Evolutionary conservation across 2,113 vertebrate species (phyloP), one percentile per base, ranked within the genome.

Genomic region (Otolemur garnettii): DNA sequence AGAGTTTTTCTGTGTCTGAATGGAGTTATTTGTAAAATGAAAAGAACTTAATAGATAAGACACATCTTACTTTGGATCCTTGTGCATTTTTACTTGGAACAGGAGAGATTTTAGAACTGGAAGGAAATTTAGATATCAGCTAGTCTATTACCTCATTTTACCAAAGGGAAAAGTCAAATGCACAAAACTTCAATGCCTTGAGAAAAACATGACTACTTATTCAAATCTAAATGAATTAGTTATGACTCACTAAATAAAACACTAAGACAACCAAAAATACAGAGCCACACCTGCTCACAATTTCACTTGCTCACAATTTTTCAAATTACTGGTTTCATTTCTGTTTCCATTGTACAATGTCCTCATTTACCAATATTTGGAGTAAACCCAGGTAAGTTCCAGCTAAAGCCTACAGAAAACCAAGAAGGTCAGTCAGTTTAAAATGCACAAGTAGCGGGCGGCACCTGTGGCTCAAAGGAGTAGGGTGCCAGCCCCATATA

Each of bases 11-110:
- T 82, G 11, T 59, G 2, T 50, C 35, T 85, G 19, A 80, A 82
- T 50, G 12, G 10, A 87, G 2, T 86, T 93, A 89, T 19, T 88
- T 83, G 64, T 77, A 94, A 86, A 94, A 94, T 13, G 35, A 66
- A 78, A 30, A 92, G 30, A 86, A 86, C 38, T 55, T 64, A 94
- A 94, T 66, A 68, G 22, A 91, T 68, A 91, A 93, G 91, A 93
- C 19, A 64, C 60, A 38, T 72, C 35, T 79, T 79, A 66, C 71
- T 84, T 86, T 12, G 35, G 35, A 64, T 4, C 71, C 22, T 38
- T 96, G 60, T 81, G 35, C 13, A 71, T 59, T 90, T 94, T 92
- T 77, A 92, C 28, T 60, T 71, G 22, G 38, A 94, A 93, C 4
- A 94, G 45, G 14, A 80, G n/a, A 91, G 88, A 84, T 64, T 77